phyloP scores from a whole-genome alignment of 2,113 vertebrate genomes.

The Polypterus senegalus region DNA sequence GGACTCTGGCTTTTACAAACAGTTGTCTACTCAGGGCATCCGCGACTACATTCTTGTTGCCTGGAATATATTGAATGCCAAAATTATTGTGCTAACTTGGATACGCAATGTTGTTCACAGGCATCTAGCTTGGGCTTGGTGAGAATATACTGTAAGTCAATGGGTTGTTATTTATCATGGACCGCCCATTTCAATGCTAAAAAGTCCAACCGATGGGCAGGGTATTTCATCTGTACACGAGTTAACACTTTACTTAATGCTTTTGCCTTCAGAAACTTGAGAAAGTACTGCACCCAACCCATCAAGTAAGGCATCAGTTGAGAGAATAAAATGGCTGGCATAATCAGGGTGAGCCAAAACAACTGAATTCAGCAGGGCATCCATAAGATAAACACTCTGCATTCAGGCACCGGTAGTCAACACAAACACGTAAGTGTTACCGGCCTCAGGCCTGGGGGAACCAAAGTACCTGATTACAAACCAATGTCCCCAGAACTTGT shows the following conservation, averaged over 20 bases:
- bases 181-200: slow-evolving; percentile 1
- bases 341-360: slow-evolving; percentile 1
- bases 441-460: no score
- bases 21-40: neutral
- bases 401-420: slow-evolving; percentile 21
- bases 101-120: slow-evolving; percentile 4
- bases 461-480: no score
- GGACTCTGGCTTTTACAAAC: no score
- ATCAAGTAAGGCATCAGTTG: slow-evolving; percentile 1
- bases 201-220: slow-evolving; percentile 7
- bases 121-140: slow-evolving; percentile 3
- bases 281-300: neutral
- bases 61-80: slow-evolving; percentile 6
- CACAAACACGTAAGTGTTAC: no score
- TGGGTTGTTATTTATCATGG: slow-evolving; percentile 5
- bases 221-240: slow-evolving; percentile 1
- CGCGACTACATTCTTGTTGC: slow-evolving; percentile 4
- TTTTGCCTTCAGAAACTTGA: neutral
- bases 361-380: neutral
- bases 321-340: slow-evolving; percentile 1
- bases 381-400: slow-evolving; percentile 11
- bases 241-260: slow-evolving; percentile 1
- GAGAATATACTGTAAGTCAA: slow-evolving; percentile 2
- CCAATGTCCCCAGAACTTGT: no score
- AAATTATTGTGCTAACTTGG: slow-evolving; percentile 1